These are phyloP conservation scores for Aphidius ervi DNA, from an alignment of 1,140 invertebrate species.

Conservation along the genomic window DNA sequence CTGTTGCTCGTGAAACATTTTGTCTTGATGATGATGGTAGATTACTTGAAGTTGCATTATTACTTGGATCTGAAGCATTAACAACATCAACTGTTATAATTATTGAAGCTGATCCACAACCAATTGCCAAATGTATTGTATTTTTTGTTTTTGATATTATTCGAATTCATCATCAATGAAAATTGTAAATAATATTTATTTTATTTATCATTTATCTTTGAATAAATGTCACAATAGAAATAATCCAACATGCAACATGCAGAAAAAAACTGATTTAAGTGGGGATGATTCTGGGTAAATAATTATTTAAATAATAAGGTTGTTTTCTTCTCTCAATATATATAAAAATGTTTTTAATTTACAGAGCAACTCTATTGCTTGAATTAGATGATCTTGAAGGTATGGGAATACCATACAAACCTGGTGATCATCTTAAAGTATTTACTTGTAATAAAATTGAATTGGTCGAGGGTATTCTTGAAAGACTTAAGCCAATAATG, in stretches of 20 bases:
- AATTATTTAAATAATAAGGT: neutral
- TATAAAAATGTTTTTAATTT: constrained; percentile 8
- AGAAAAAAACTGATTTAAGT: constrained; percentile 51
- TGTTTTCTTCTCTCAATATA: neutral
- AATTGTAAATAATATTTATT: constrained; percentile 1
- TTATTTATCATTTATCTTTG: constrained; percentile 34
- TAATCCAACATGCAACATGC: constrained; percentile 50
- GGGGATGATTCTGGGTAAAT: constrained; percentile 49
- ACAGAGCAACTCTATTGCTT: constrained; percentile 62
- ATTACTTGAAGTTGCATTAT: constrained; percentile 74
- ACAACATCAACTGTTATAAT: constrained; percentile 75
- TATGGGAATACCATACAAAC: constrained; percentile 66
- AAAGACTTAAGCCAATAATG: constrained; percentile 64
- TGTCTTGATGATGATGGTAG: constrained; percentile 90
- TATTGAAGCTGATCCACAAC: constrained; percentile 53
- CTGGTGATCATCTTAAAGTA: constrained; percentile 92
- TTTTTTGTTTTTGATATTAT: constrained; percentile 8
- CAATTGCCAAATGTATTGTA: constrained; percentile 49
- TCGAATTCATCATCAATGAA: no score
- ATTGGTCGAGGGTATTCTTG: constrained; percentile 77
- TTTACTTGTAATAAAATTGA: constrained; percentile 77
- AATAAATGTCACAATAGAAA: constrained; percentile 56
- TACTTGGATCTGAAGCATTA: constrained; percentile 72
- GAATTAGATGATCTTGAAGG: constrained; percentile 55
- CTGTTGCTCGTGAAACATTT: constrained; percentile 90